These are phyloP conservation scores for Boleophthalmus pectinirostris DNA, from an alignment of 2,113 vertebrate species.

Conservation along the genomic window DNA sequence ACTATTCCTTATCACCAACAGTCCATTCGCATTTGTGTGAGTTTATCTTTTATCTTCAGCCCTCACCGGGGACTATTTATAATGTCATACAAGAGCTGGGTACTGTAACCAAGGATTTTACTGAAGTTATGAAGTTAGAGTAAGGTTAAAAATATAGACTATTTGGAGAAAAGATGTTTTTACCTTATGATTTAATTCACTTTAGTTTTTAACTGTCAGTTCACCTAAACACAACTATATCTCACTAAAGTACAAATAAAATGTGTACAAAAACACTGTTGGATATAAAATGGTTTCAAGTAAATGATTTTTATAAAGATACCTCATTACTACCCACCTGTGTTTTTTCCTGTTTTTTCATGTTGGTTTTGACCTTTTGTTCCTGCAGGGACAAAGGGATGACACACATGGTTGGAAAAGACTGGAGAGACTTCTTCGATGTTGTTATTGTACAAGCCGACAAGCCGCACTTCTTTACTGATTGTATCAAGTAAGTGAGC, in stretches of 20 bases:
- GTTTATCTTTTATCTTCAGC: conserved; percentile 29
- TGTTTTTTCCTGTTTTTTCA: not conserved
- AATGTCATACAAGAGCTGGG: not conserved
- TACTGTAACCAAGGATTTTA: not conserved
- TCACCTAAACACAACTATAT: not conserved
- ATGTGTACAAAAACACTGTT: too few species aligned
- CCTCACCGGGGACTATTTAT: not conserved
- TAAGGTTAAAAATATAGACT: not conserved
- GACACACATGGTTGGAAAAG: conserved; percentile 84
- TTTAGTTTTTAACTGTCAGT: not conserved
- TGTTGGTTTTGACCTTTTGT: not conserved
- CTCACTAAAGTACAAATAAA: too few species aligned
- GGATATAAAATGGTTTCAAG: too few species aligned
- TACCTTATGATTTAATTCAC: not conserved
- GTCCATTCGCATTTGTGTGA: conserved; percentile 88
- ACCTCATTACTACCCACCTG: too few species aligned
- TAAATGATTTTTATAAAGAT: not conserved
- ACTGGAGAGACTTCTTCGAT: conserved; percentile 86
- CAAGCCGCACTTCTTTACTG: conserved; percentile 87
- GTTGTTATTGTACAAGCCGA: conserved; percentile 85
- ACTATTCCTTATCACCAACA: conserved; percentile 88
- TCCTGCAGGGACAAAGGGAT: conserved; percentile 82
- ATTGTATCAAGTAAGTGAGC: conserved; percentile 82
- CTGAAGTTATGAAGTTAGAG: not conserved
- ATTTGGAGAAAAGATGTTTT: not conserved